A percentile compares a stretch with the other conserved stretches of the same genome.
These are phyloP conservation scores for Tragopan temminckii DNA, from an alignment of 2,797 vertebrate species.

Conservation along the genomic window DNA sequence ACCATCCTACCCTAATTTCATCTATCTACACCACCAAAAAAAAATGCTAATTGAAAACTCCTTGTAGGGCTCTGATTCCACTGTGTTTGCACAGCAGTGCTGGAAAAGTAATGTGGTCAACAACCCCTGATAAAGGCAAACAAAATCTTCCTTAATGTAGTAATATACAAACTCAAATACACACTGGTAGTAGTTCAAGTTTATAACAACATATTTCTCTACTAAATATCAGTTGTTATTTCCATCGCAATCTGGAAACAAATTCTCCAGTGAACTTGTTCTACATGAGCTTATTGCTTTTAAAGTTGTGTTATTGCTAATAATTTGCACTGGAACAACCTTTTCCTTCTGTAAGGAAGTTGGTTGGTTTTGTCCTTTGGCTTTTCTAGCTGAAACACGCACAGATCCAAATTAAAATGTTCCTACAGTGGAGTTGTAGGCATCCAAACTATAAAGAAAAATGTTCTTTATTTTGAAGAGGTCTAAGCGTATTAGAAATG, in stretches of 20 bases:
- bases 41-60: background rate
- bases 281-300: background rate
- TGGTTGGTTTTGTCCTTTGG: background rate
- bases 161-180: background rate
- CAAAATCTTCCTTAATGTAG: background rate
- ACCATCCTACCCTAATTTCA: background rate
- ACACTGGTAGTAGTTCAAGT: background rate
- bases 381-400: background rate
- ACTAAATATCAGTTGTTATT: background rate
- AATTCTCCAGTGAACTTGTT: background rate
- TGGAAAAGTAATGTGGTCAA: background rate
- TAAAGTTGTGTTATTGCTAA: background rate
- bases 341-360: background rate
- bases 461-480: background rate
- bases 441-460: background rate
- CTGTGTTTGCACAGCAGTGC: background rate
- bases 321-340: background rate
- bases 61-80: background rate
- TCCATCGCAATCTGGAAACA: background rate
- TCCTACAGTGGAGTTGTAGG: background rate
- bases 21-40: background rate
- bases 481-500: background rate
- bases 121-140: background rate
- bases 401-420: background rate
- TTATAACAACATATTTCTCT: background rate